A percentile compares a stretch with the other conserved stretches of the same genome.
These are phyloP conservation scores for Strix aluco DNA, from an alignment of 2,113 vertebrate genomes.

Conservation along the genomic window DNA sequence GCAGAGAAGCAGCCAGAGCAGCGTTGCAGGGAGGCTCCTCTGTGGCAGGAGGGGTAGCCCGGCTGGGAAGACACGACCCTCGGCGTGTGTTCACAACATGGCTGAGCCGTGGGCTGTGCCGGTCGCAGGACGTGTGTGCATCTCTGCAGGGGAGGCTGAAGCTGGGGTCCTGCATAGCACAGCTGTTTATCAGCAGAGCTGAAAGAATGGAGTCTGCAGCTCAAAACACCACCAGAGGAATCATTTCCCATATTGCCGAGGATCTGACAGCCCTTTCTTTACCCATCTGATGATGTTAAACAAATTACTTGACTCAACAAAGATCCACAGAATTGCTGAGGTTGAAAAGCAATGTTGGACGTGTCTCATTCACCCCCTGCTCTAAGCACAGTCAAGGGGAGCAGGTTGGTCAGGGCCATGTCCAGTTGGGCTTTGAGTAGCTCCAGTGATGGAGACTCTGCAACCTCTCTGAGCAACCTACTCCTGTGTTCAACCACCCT, in stretches of 20 bases:
- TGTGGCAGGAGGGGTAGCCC: fast-evolving
- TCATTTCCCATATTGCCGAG: background rate
- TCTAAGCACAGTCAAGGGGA: background rate
- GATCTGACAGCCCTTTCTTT: background rate
- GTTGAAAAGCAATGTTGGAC: background rate
- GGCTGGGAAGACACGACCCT: background rate
- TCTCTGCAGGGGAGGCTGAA: background rate
- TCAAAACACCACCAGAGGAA: background rate
- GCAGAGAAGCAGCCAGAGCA: background rate
- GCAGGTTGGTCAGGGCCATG: background rate
- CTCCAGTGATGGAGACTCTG: background rate
- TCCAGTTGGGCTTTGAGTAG: background rate
- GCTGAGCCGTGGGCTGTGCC: background rate
- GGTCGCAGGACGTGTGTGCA: fast-evolving
- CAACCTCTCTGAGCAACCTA: background rate
- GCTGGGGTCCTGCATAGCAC: background rate
- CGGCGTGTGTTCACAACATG: fast-evolving
- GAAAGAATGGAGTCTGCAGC: background rate
- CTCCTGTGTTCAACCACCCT: background rate
- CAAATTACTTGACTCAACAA: background rate
- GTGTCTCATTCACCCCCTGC: background rate
- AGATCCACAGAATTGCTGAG: background rate
- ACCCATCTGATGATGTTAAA: background rate
- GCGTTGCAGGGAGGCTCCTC: background rate
- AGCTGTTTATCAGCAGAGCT: background rate